Evolutionary conservation across 2,797 vertebrate genomes (phyloP).

Genomic region (Hylomyscus alleni): DNA sequence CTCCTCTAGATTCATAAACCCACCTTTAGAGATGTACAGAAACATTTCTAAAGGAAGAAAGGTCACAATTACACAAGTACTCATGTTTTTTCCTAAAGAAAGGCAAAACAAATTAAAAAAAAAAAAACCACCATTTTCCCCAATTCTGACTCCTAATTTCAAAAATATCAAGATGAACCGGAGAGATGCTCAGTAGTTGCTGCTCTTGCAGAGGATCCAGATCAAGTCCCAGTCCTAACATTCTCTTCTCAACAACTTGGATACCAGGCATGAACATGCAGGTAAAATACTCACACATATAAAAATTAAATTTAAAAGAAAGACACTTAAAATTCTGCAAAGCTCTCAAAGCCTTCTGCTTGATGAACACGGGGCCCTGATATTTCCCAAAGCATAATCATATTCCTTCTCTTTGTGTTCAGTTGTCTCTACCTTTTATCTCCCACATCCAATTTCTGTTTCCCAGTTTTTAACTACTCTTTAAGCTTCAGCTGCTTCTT

Average conservation of each 20-base stretch:
- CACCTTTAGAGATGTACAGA: background rate
- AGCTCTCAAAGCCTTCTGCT: conserved; percentile 5
- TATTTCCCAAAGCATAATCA: conserved; percentile 18
- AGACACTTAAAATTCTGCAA: background rate
- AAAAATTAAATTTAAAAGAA: background rate
- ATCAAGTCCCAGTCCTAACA: background rate
- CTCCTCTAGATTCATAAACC: conserved; percentile 38
- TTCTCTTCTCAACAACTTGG: background rate
- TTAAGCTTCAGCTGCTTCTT: conserved; percentile 69
- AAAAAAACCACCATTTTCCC: background rate
- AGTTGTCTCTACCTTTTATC: conserved; percentile 58
- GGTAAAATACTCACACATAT: background rate
- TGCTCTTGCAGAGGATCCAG: background rate
- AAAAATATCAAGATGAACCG: background rate
- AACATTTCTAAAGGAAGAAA: conserved; percentile 25
- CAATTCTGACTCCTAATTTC: background rate
- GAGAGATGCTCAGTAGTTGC: background rate
- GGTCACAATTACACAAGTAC: background rate
- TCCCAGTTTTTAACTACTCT: conserved; percentile 73
- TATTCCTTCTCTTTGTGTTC: conserved; percentile 21
- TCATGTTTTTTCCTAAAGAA: conserved; percentile 56
- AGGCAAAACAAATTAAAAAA: conserved; percentile 38
- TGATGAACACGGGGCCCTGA: conserved; percentile 23
- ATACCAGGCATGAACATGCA: too few species aligned
- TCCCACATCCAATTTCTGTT: conserved; percentile 71